Conservation (phyloP, 2,888 invertebrate genomes). For the Tetheella fluctuosa region DNA sequence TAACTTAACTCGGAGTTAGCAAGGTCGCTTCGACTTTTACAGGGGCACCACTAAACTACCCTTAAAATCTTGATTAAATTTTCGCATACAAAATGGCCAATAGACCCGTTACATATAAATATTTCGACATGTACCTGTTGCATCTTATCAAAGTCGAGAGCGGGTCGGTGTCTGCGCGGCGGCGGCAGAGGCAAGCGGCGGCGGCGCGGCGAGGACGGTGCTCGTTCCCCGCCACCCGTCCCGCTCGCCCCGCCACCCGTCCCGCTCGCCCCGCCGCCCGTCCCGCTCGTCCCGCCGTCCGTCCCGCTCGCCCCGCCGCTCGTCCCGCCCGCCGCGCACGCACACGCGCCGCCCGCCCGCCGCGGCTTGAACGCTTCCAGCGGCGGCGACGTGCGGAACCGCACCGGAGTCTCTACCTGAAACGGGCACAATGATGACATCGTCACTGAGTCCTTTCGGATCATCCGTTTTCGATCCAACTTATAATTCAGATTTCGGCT, state of each 20-base stretch:
- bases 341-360: slow-evolving; percentile 50
- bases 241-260: slow-evolving; percentile 73
- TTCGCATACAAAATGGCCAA: too few species aligned
- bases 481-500: too few species aligned
- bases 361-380: slow-evolving; percentile 93
- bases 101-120: too few species aligned
- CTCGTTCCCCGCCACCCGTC: slow-evolving; percentile 66
- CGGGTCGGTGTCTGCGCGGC: slow-evolving; percentile 89
- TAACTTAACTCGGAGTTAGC: too few species aligned
- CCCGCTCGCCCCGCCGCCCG: slow-evolving; percentile 80
- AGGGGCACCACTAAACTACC: too few species aligned
- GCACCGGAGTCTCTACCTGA: slow-evolving; percentile 90
- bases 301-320: slow-evolving; percentile 80
- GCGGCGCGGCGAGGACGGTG: slow-evolving; percentile 75
- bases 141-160: slow-evolving; percentile 98
- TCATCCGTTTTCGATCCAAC: too few species aligned
- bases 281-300: slow-evolving; percentile 60
- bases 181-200: slow-evolving; percentile 72
- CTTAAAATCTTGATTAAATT: too few species aligned
- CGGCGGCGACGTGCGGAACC: slow-evolving; percentile 96
- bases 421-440: slow-evolving; percentile 26
- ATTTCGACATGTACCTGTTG: slow-evolving; percentile 88
- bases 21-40: too few species aligned
- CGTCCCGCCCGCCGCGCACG: slow-evolving; percentile 79
- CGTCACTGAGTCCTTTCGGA: too few species aligned